These are phyloP conservation scores for Patagioenas fasciata DNA, from an alignment of 2,113 vertebrate genomes.

Conservation along the genomic window DNA sequence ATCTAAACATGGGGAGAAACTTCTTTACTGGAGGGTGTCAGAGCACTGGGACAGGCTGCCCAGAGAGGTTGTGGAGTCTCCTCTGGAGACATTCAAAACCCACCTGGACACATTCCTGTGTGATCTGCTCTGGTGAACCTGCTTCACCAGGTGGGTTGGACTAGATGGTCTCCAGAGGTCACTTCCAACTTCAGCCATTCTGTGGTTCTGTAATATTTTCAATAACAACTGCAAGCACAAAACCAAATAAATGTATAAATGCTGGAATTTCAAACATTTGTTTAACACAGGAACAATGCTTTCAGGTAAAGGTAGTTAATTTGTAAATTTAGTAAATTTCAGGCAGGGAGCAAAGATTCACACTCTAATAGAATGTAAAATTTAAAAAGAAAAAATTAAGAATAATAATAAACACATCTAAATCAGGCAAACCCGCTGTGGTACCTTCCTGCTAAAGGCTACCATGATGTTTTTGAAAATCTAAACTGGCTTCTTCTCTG, in stretches of 20 bases:
- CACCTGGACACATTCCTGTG: too few species aligned
- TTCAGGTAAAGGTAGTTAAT: background rate
- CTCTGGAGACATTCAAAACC: too few species aligned
- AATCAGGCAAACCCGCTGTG: background rate
- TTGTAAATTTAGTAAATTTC: background rate
- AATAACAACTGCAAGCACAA: background rate
- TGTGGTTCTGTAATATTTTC: too few species aligned
- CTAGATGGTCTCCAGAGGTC: too few species aligned
- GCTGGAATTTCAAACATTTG: background rate
- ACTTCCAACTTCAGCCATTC: too few species aligned
- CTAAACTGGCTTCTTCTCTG: background rate
- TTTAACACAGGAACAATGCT: background rate
- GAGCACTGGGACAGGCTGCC: too few species aligned
- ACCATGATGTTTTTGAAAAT: background rate
- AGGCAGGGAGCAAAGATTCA: background rate
- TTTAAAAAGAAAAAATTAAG: background rate
- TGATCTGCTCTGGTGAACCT: too few species aligned
- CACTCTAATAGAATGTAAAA: background rate
- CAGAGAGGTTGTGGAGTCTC: too few species aligned
- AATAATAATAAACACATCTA: background rate
- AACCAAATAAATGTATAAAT: background rate
- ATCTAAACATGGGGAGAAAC: too few species aligned
- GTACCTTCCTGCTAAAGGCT: background rate
- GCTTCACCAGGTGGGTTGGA: too few species aligned
- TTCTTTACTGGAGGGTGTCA: too few species aligned